A percentile compares a stretch with the other conserved stretches of the same genome.
These are phyloP conservation scores for Syngnathus rostellatus DNA, from an alignment of 2,797 vertebrate genomes.

Conservation along the genomic window DNA sequence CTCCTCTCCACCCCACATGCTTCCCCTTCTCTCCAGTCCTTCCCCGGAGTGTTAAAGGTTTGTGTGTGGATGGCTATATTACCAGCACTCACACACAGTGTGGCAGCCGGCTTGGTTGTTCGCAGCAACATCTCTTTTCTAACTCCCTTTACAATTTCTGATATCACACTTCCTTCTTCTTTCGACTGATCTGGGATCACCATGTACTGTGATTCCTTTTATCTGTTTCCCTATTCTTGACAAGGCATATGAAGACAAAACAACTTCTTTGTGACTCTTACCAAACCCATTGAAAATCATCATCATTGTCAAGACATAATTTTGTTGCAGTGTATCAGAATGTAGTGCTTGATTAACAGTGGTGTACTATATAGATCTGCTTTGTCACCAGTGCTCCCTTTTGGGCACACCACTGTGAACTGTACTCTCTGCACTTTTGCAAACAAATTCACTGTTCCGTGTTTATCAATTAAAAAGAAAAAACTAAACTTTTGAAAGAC, in stretches of 20 bases:
- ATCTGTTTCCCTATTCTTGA: conserved; percentile 33
- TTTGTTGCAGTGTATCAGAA: not conserved
- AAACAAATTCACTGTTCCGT: too few species aligned
- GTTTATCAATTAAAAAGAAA: too few species aligned
- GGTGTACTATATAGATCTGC: too few species aligned
- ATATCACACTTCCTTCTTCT: conserved; percentile 27
- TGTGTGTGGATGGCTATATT: conserved; percentile 20
- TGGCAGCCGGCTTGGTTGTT: conserved; percentile 43
- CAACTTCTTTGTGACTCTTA: conserved; percentile 30
- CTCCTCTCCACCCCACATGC: conserved; percentile 31
- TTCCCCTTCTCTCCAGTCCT: conserved; percentile 42
- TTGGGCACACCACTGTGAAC: too few species aligned
- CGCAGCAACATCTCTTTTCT: conserved; percentile 28
- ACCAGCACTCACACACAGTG: conserved; percentile 32
- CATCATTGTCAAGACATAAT: conserved; percentile 1
- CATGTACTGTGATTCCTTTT: conserved; percentile 52
- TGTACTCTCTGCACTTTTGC: too few species aligned
- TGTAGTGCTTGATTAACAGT: not conserved
- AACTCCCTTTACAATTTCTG: conserved; percentile 20
- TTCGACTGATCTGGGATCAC: conserved; percentile 28
- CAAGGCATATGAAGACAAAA: conserved; percentile 33
- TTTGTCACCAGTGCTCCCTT: too few species aligned
- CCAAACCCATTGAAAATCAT: conserved; percentile 29
- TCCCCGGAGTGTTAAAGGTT: conserved; percentile 32
- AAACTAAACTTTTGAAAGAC: too few species aligned